These are phyloP conservation scores for Pogonocichla stellata DNA, from an alignment of 2,113 vertebrate species.

Conservation along the genomic window DNA sequence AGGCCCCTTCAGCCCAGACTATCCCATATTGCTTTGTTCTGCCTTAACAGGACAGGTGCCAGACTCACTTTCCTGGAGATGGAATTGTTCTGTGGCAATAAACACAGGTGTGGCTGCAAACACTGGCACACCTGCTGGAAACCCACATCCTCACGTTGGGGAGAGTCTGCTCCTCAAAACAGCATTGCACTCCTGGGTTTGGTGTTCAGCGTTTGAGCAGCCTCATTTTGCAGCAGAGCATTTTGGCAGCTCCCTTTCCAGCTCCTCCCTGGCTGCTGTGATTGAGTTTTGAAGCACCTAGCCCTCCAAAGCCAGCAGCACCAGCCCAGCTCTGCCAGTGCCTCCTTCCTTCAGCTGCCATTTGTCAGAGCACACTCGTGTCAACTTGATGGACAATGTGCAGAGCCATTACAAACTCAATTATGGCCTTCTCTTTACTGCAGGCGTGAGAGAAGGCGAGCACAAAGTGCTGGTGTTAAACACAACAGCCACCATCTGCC, in stretches of 20 bases:
- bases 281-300: no score
- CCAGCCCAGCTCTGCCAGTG: constrained; percentile 1
- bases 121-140: neutral
- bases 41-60: neutral
- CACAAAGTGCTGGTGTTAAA: constrained; percentile 85
- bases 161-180: neutral
- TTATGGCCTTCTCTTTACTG: constrained; percentile 79
- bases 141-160: fast-evolving
- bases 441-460: constrained; percentile 77
- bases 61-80: neutral
- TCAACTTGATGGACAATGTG: constrained; percentile 82
- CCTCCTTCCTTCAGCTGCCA: constrained; percentile 67
- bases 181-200: neutral
- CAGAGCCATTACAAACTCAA: constrained; percentile 90
- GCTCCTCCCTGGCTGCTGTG: no score
- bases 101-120: neutral
- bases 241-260: neutral
- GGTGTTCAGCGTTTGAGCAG: neutral
- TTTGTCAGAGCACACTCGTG: constrained; percentile 64
- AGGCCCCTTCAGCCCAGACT: neutral
- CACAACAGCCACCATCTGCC: constrained; percentile 82
- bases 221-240: neutral
- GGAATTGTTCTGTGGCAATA: neutral
- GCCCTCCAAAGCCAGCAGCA: constrained; percentile 3
- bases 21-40: fast-evolving